A percentile compares a stretch with the other conserved stretches of the same genome.
phyloP scores from a whole-genome alignment of 2,797 vertebrate genomes.

The Gymnocypris eckloni region DNA sequence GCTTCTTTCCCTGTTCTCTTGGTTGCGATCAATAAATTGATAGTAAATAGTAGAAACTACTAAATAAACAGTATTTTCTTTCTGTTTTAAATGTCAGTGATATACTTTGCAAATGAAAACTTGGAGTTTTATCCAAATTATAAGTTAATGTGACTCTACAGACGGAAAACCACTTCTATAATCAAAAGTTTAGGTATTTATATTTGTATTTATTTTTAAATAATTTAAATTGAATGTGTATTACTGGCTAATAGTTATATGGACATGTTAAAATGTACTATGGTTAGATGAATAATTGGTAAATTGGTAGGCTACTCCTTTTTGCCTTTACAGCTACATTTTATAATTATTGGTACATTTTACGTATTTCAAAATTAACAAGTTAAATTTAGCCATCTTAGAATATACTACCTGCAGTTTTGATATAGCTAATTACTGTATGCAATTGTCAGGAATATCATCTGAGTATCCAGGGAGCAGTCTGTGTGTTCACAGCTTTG shows the following conservation, averaged over 20 bases:
- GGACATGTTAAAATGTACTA: not conserved
- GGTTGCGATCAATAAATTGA: not conserved
- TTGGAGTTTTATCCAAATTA: not conserved
- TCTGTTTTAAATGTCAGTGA: not conserved
- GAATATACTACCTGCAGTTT: constrained; percentile 35
- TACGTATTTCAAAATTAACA: constrained; percentile 14
- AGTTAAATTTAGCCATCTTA: constrained; percentile 13
- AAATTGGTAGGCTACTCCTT: not conserved
- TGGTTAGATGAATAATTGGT: not conserved
- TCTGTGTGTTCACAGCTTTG: constrained; percentile 53
- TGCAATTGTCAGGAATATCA: constrained; percentile 57
- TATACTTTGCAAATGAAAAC: not conserved
- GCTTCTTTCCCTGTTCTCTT: not conserved
- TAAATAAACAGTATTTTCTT: not conserved
- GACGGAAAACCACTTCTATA: constrained; percentile 67
- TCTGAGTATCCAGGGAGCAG: constrained; percentile 57
- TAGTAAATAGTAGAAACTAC: not conserved
- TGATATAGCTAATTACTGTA: constrained; percentile 39
- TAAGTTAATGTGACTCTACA: constrained; percentile 64
- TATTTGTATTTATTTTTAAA: not conserved
- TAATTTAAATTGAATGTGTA: not conserved
- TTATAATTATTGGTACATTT: not conserved
- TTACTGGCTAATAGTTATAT: not conserved
- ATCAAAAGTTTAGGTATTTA: not conserved
- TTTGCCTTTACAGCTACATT: not conserved